phyloP scores from a whole-genome alignment of 1,140 invertebrate species.

The Archivesica marissinica region DNA sequence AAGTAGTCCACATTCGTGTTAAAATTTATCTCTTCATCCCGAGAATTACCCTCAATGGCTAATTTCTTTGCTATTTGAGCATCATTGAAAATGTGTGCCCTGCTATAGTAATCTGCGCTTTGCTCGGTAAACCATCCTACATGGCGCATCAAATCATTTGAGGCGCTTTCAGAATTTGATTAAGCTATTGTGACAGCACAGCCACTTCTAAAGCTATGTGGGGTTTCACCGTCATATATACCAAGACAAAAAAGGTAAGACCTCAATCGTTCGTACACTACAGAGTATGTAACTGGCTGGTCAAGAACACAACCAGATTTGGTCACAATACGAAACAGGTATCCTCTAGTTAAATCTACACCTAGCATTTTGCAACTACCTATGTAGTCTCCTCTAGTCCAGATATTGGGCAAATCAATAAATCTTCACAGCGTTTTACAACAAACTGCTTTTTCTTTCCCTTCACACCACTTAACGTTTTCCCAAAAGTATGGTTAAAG shows the following conservation, averaged over 20 bases:
- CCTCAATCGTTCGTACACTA: conserved; percentile 36
- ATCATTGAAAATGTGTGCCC: conserved; percentile 3
- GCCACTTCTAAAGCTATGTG: conserved; percentile 43
- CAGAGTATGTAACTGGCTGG: conserved; percentile 28
- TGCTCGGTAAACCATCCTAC: background rate
- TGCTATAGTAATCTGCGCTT: background rate
- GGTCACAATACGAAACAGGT: conserved; percentile 38
- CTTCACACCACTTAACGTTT: too few relatives aligned
- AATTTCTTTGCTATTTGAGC: background rate
- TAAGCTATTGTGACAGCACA: conserved; percentile 43
- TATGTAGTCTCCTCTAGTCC: too few relatives aligned
- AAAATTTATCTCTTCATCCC: background rate
- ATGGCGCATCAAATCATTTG: background rate
- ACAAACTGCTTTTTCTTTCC: too few relatives aligned
- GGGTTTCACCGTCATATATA: conserved; percentile 53
- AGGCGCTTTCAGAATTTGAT: background rate
- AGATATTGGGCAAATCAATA: too few relatives aligned
- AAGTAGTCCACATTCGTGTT: background rate
- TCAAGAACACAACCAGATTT: conserved; percentile 41
- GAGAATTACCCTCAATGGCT: background rate
- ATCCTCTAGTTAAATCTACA: conserved; percentile 43
- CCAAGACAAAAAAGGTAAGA: conserved; percentile 29
- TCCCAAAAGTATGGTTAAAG: too few relatives aligned
- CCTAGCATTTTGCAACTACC: too few relatives aligned
- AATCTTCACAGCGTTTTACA: too few relatives aligned